Evolutionary conservation across 2,113 vertebrate species (phyloP), one percentile per base, ranked within the genome.

Genomic region (Rhinogobius similis): DNA sequence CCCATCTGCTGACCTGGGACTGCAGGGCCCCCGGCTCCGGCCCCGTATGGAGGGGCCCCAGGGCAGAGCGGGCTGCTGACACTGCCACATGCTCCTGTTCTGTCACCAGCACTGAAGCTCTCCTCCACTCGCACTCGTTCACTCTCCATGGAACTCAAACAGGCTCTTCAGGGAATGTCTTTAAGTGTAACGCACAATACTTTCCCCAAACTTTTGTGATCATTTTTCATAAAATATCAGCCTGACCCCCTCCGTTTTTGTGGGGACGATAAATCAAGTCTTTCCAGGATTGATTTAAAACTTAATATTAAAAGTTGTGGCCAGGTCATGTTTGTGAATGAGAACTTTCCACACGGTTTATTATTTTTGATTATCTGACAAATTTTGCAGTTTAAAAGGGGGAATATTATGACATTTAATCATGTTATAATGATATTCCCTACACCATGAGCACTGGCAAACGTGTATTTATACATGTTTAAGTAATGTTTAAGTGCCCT

Each of bases 1-100:
- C 94, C 97, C 97, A 98, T 98, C 96, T 98, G 97, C 94, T 95
- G 94, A 95, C 94, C 95, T 94, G 93, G 93, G 96, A 95, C 89
- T 92, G 94, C 90, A 88, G 82, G 90, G 94, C 96, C 95, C 77
- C 86, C 89, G 87, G 93, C 93, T 93, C 92, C 93, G 93, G 92
- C 93, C 92, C 94, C 94, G 95, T 95, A 94, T 96, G 94, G 94
- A 96, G 92, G 78, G 85, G 88, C 88, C 94, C 86, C 86, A 82
- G 92, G 86, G 88, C 81, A 87, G 81, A 90, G 88, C 85, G 55
- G 90, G 92, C 93, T 89, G 92, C 91, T 92, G 82, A 94, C 94
- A 94, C 91, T 90, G 92, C 71, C 92, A 73, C 91, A 95, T 92
- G 91, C 88, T 93, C 90, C 70, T 84, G 71, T 91, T 90, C 87